These are phyloP conservation scores for Clarias macrocephalus DNA, from an alignment of 2,113 vertebrate species.

Conservation along the genomic window DNA sequence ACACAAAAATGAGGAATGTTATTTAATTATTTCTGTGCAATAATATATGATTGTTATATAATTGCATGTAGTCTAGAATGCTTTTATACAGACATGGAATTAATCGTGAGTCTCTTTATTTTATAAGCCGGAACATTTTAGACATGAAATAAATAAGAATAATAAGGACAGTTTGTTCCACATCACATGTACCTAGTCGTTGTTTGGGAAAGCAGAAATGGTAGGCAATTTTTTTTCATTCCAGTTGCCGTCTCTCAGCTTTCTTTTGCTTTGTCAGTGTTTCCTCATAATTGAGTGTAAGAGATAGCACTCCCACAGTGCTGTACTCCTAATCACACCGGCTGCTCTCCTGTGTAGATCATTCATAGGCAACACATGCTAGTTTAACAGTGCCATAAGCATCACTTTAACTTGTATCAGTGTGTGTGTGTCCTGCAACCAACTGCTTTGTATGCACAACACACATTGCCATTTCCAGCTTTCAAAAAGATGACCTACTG, in stretches of 20 bases:
- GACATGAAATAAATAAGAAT: not conserved
- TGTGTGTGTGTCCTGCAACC: conserved; percentile 30
- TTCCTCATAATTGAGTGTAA: conserved; percentile 73
- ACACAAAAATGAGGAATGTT: not conserved
- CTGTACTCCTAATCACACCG: conserved; percentile 59
- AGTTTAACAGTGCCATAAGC: conserved; percentile 53
- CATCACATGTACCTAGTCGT: conserved; percentile 1
- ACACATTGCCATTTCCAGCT: conserved; percentile 28
- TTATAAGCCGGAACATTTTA: not conserved
- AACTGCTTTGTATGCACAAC: conserved; percentile 42
- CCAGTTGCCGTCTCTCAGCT: conserved; percentile 17
- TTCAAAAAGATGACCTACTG: conserved; percentile 34
- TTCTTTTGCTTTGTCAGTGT: conserved; percentile 63
- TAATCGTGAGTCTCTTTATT: not conserved
- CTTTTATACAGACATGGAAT: not conserved
- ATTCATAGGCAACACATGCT: conserved; percentile 57
- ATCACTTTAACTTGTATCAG: conserved; percentile 24
- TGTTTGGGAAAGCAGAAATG: not conserved
- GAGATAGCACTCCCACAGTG: conserved; percentile 66
- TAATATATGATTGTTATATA: not conserved
- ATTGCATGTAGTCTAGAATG: not conserved
- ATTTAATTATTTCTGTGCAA: not conserved
- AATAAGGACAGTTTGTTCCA: not conserved
- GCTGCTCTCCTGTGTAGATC: conserved; percentile 44
- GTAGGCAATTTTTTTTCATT: not conserved